A percentile compares a stretch with the other conserved stretches of the same genome.
phyloP scores from a whole-genome alignment of 2,797 vertebrate genomes.

The Pseudomugil tenellus region DNA sequence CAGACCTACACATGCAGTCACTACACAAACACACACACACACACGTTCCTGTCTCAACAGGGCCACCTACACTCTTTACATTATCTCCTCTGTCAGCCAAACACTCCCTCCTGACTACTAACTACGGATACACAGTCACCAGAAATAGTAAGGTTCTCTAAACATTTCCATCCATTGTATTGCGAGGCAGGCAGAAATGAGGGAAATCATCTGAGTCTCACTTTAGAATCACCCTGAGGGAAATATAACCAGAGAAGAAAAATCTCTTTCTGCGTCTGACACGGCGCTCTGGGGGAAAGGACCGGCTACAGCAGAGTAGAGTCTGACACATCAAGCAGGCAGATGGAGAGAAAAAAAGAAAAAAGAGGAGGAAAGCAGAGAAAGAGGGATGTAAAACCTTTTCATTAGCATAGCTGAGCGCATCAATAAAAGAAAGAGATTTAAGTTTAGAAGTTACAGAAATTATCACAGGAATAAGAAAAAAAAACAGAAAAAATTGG shows the following conservation, averaged over 20 bases:
- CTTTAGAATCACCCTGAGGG: constrained; percentile 58
- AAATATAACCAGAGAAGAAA: constrained; percentile 50
- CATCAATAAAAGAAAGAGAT: constrained; percentile 47
- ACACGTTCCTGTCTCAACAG: constrained; percentile 16
- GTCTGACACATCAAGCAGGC: constrained; percentile 59
- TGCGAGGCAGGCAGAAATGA: constrained; percentile 36
- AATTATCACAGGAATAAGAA: constrained; percentile 43
- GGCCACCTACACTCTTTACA: constrained; percentile 28
- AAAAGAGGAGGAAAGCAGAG: constrained; percentile 8
- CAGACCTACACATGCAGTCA: constrained; percentile 14
- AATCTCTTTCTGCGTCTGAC: constrained; percentile 29
- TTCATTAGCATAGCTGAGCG: constrained; percentile 66
- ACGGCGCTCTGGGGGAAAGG: neutral
- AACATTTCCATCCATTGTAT: constrained; percentile 62
- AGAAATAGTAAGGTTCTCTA: constrained; percentile 45
- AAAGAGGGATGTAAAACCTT: constrained; percentile 34
- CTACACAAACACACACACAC: constrained; percentile 14
- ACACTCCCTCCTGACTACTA: constrained; percentile 36
- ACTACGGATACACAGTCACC: constrained; percentile 37
- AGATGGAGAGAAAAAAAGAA: constrained; percentile 43
- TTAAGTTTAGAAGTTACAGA: constrained; percentile 43
- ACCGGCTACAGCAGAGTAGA: neutral
- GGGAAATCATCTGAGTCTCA: constrained; percentile 55
- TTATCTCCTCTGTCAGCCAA: constrained; percentile 25
- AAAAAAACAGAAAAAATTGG: constrained; percentile 25